phyloP scores from a whole-genome alignment of 1,140 invertebrate genomes.

The Asbolus verrucosus region DNA sequence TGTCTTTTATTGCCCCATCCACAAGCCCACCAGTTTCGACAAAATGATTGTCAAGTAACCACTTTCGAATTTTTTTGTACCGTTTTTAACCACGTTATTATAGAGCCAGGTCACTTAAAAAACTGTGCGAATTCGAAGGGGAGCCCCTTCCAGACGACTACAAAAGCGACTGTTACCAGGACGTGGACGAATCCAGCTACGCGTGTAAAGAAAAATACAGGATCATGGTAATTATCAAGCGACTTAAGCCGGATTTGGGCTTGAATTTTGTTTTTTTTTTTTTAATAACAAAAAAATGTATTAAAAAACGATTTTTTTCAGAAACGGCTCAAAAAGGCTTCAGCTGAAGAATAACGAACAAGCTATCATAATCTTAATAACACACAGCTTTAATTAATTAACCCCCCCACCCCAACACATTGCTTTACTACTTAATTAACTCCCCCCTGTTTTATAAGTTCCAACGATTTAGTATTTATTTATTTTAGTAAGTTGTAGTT shows the following conservation, averaged over 20 bases:
- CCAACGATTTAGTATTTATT: conserved; percentile 1
- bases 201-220: conserved; percentile 86
- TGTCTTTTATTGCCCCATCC: conserved; percentile 85
- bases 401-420: too few relatives aligned
- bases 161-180: conserved; percentile 85
- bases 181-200: conserved; percentile 83
- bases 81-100: too few relatives aligned
- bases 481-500: conserved; percentile 14
- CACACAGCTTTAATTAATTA: conserved; percentile 46
- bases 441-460: background rate
- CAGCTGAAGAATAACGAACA: conserved; percentile 57
- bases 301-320: conserved; percentile 57
- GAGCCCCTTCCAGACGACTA: conserved; percentile 78
- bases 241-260: too few relatives aligned
- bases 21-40: conserved; percentile 79
- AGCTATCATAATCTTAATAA: conserved; percentile 48
- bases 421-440: conserved; percentile 28
- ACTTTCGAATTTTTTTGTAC: too few relatives aligned
- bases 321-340: conserved; percentile 61
- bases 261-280: too few relatives aligned
- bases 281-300: conserved; percentile 27
- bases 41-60: conserved; percentile 74
- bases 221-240: conserved; percentile 84
- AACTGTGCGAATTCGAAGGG: conserved; percentile 83
- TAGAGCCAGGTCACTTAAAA: conserved; percentile 76